Evolutionary conservation across 2,888 invertebrate genomes (phyloP).

Genomic region (Drosophila neotestacea): DNA sequence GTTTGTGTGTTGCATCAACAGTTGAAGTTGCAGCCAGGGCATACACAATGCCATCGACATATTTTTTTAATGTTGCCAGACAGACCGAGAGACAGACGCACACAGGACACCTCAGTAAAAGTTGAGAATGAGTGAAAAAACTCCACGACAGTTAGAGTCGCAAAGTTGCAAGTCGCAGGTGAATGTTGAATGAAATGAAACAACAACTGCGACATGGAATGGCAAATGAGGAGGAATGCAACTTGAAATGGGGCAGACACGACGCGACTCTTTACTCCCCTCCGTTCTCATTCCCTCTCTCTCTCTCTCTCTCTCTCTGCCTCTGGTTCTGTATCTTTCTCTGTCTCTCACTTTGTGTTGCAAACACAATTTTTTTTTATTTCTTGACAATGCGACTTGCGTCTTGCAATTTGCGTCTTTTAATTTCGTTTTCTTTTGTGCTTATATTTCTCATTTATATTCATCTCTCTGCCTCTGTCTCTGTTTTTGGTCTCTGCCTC

Average conservation of each 20-base stretch:
- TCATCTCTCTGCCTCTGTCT: conserved; percentile 21
- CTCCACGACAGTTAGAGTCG: conserved; percentile 34
- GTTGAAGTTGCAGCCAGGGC: conserved; percentile 64
- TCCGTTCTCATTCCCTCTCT: neutral
- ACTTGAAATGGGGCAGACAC: conserved; percentile 57
- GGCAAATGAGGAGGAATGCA: conserved; percentile 33
- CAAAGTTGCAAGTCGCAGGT: conserved; percentile 53
- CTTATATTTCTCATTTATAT: conserved; percentile 58
- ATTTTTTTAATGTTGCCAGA: conserved; percentile 66
- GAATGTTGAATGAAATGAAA: conserved; percentile 53
- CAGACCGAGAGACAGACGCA: conserved; percentile 29
- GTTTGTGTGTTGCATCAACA: conserved; percentile 68
- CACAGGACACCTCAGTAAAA: neutral
- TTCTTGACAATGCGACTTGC: conserved; percentile 40
- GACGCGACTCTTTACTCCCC: neutral
- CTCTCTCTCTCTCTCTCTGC: neutral
- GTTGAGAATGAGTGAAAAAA: conserved; percentile 14
- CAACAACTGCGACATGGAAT: conserved; percentile 12
- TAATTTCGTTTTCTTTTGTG: conserved; percentile 77
- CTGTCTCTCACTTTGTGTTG: neutral
- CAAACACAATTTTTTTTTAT: conserved; percentile 42
- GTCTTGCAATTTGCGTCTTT: conserved; percentile 57
- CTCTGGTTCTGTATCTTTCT: too few relatives aligned
- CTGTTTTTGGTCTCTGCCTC: neutral
- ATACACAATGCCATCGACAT: conserved; percentile 61